Evolutionary conservation across 2,888 invertebrate species (phyloP).

Genomic region (Clivina fossor): DNA sequence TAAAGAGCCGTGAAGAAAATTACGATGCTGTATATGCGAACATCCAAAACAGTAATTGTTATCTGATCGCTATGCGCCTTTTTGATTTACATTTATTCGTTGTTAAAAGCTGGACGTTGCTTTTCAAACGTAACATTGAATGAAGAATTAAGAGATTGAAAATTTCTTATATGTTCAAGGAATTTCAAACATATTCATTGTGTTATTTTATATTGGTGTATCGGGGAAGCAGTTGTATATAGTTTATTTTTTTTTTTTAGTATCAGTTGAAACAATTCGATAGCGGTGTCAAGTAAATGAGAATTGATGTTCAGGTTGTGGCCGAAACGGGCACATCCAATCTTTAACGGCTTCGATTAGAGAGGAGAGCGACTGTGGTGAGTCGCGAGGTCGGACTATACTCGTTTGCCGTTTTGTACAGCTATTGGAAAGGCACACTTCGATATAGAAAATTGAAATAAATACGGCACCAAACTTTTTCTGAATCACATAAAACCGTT

Average conservation of each 20-base stretch:
- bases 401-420: conserved; percentile 13
- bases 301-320: conserved; percentile 33
- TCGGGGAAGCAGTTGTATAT: conserved; percentile 1
- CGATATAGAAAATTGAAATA: conserved; percentile 30
- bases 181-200: too few relatives aligned
- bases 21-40: neutral
- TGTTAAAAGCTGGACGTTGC: too few relatives aligned
- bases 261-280: conserved; percentile 29
- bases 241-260: conserved; percentile 11
- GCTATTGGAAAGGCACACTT: conserved; percentile 5
- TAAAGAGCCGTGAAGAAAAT: conserved; percentile 11
- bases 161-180: too few relatives aligned
- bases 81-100: too few relatives aligned
- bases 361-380: conserved; percentile 6
- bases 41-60: neutral
- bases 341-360: conserved; percentile 31
- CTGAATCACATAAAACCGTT: neutral
- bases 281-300: conserved; percentile 29
- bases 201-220: too few relatives aligned
- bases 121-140: too few relatives aligned
- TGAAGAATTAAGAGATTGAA: too few relatives aligned
- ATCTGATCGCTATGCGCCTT: too few relatives aligned
- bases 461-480: conserved; percentile 14
- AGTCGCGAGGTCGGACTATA: conserved; percentile 8
- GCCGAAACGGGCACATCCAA: conserved; percentile 26